Base-by-base conservation (phyloP, 2,113 vertebrate species). In the Meleagris gallopavo region DNA sequence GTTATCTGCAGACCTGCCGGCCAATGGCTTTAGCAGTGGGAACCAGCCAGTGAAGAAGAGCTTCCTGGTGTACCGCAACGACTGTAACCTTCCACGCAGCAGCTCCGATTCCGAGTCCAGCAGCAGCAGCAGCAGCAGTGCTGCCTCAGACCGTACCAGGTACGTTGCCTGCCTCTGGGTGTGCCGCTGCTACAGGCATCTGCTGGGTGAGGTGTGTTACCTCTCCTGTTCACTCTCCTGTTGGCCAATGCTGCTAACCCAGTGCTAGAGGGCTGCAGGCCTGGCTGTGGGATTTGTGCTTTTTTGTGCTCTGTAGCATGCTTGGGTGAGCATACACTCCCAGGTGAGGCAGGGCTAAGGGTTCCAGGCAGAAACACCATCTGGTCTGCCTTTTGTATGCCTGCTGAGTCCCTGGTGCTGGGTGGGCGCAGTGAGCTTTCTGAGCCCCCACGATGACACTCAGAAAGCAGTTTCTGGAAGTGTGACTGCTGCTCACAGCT, bases 71-170 rank as follows among this genome's bases (percentile, higher is more conserved):
- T 99, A 99, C 97, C 98, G 99, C 43, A 99, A 98, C 1, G 99
- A 99, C 96, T 98, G 99, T 91, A 99, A 98, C 62, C 98, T 99
- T 36, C 99, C 99, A 32, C 98, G 99, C 8, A 99, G 99, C 96
- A 99, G 99, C 97, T 99, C 99, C 0, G 99, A 99, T 97, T 99
- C 99, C 0, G 99, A 99, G 94, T 99, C 99, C 90, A 99, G 98
- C 92, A 99, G 98, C 98, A 99, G 98, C 96, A 99, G 99, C 97
- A 99, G 98, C 97, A 99, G 99, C 97, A 99, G 99, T 0, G 99
- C 99, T 0, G 99, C 99, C n/a, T 99, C 99, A 0, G 99, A 99
- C 96, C 98, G 98, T 46, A 99, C 99, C 97, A 99, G 99, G 99
- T 99, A 98, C 57, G 55, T 58, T 1, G 48, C 22, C 24, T 4